These are phyloP conservation scores for Castor canadensis DNA, from an alignment of 2,113 vertebrate genomes.

Conservation along the genomic window DNA sequence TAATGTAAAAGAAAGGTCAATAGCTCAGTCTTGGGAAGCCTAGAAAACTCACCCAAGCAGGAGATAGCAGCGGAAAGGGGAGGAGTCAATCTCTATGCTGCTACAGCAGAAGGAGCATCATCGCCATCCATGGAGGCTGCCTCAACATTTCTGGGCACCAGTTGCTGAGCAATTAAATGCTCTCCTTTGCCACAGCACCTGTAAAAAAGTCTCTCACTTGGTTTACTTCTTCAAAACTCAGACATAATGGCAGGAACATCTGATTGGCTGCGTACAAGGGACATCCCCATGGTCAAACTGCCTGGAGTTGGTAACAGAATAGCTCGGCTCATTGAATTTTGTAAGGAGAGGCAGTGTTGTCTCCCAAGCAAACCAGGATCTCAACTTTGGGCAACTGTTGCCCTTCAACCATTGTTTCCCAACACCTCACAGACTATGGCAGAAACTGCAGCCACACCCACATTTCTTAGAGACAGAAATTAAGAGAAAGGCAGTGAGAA, in stretches of 20 bases:
- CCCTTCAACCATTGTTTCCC: background rate
- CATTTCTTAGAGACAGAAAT: background rate
- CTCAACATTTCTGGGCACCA: background rate
- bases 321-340: background rate
- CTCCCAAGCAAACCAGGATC: no score
- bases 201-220: background rate
- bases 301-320: background rate
- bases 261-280: background rate
- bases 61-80: background rate
- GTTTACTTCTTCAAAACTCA: background rate
- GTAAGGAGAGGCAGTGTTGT: background rate
- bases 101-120: no score
- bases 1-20: background rate
- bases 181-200: background rate
- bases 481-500: background rate
- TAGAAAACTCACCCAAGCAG: background rate
- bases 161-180: background rate
- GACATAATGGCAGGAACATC: background rate
- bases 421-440: background rate
- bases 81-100: background rate
- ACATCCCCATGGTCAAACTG: background rate
- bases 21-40: background rate
- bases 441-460: background rate
- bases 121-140: background rate
- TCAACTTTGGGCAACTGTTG: no score